These are phyloP conservation scores for Ligdia adustata DNA, from an alignment of 2,888 invertebrate species.

Conservation along the genomic window DNA sequence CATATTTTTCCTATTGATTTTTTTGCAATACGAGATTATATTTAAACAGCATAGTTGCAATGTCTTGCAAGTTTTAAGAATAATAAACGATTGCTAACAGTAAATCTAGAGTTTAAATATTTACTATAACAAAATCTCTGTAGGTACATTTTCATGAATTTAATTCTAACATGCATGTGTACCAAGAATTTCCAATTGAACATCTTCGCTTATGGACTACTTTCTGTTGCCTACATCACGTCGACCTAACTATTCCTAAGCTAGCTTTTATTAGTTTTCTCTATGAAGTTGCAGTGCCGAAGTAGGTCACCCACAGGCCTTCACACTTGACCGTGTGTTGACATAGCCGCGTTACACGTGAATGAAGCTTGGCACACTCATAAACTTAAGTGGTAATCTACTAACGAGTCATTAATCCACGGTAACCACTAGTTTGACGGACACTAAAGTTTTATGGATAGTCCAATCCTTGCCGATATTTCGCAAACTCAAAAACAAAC, in stretches of 20 bases:
- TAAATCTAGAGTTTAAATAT: too few species aligned
- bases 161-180: neutral
- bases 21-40: too few species aligned
- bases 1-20: too few species aligned
- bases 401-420: conserved; percentile 17
- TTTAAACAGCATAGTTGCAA: too few species aligned
- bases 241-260: conserved; percentile 2
- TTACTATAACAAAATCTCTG: too few species aligned
- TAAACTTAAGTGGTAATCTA: conserved; percentile 27
- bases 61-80: too few species aligned
- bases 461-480: neutral
- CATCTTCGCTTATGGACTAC: too few species aligned
- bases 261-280: neutral
- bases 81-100: too few species aligned
- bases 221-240: too few species aligned
- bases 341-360: conserved; percentile 23
- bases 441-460: conserved; percentile 1
- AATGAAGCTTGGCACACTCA: conserved; percentile 16
- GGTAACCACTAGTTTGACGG: neutral
- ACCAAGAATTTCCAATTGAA: too few species aligned
- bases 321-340: conserved; percentile 28
- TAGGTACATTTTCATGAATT: too few species aligned
- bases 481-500: neutral
- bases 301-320: conserved; percentile 28
- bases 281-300: conserved; percentile 13